Base-by-base conservation (phyloP, 2,888 invertebrate species). In the Neocrepidodera transversa region DNA sequence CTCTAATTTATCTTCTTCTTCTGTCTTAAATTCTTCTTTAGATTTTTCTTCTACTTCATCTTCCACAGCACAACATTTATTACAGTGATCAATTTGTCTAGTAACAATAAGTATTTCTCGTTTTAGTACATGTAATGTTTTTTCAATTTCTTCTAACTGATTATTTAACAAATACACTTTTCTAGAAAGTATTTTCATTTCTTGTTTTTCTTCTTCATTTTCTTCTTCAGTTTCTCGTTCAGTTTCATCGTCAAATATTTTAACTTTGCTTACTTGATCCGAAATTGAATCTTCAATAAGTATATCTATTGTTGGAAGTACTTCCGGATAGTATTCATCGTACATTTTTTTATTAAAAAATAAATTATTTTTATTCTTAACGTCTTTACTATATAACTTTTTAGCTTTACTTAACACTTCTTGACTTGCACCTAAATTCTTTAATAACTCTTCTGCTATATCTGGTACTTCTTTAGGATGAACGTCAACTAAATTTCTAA, bases 301-400 rank as follows among this genome's bases (percentile, higher is more conserved):
- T 2, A 77, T 73, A 14, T 78, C 76, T 40, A 79, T 77, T 1
- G 61, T 66, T 42, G 70, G 74, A 36, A 73, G 72, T 35, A 69
- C 63, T 1, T 63, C 60, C 43, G 71, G 73, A 57, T 75, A 76
- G 8, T 63, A 55, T 2, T 63, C 43, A 42, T 79, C 71, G 59
- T 71, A 78, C 5, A 66, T 4, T 10, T 53, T 50, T 14, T 67
- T 72, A 53, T 77, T 69, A 59, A 80, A 79, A 63, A 78, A 78
- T 17, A 69, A 16, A 54, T 75, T 76, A 4, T 74, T 67, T 14
- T 62, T 61, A 62, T 79, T 73, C 51, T 73, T 64, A 1, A 78
- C 63, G 8, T 68, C 62, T 2, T 56, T 54, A 40, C 76, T 76
- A 56, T 74, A 76, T 13, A 79, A 56, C 17, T 66, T 52, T 13